These are phyloP conservation scores for Leucosticte australis DNA, from an alignment of 2,113 vertebrate genomes.

Conservation along the genomic window DNA sequence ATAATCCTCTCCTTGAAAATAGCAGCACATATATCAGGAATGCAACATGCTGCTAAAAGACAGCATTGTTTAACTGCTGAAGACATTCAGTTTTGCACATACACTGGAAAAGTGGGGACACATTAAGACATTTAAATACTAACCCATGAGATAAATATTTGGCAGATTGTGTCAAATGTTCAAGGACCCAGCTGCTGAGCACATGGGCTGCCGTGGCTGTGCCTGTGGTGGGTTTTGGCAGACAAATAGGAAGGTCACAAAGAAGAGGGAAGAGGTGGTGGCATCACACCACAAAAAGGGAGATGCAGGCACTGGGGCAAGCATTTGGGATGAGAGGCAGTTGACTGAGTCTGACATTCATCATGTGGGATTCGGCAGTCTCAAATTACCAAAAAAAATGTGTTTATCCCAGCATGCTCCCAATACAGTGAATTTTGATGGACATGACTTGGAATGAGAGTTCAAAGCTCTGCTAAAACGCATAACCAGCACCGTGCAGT, in stretches of 20 bases:
- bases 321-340: neutral
- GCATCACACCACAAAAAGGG: neutral
- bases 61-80: neutral
- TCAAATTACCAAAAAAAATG: neutral
- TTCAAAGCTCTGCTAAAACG: neutral
- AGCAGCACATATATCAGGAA: neutral
- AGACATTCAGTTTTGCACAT: neutral
- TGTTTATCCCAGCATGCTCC: neutral
- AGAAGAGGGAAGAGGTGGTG: neutral
- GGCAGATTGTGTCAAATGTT: neutral
- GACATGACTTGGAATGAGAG: neutral
- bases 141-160: neutral
- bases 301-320: neutral
- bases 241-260: neutral
- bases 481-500: fast-evolving
- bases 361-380: fast-evolving
- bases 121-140: neutral
- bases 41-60: neutral
- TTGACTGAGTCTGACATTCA: neutral
- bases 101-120: neutral
- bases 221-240: neutral
- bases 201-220: fast-evolving
- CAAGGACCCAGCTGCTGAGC: fast-evolving
- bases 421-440: neutral
- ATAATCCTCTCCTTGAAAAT: neutral